Percentiles rank a stretch among this genome's conserved stretches.
phyloP scores from a whole-genome alignment of 2,888 invertebrate genomes.

The Anthoptus insignis region DNA sequence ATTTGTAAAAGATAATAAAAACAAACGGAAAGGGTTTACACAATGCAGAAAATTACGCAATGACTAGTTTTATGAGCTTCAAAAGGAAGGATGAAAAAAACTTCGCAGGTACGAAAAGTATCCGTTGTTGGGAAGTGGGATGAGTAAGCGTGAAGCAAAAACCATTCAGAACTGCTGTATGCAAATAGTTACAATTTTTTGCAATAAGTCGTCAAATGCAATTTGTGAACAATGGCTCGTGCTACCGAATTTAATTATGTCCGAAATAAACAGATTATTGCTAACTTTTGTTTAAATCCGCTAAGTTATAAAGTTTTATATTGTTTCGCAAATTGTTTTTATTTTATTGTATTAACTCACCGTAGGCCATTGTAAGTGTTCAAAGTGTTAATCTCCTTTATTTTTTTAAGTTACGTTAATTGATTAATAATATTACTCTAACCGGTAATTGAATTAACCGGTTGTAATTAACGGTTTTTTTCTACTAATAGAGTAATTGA shows the following conservation, averaged over 20 bases:
- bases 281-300: slow-evolving; percentile 39
- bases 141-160: slow-evolving; percentile 38
- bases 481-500: too few relatives aligned
- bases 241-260: slow-evolving; percentile 74
- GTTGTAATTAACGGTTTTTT: too few relatives aligned
- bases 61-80: slow-evolving; percentile 72
- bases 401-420: too few relatives aligned
- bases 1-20: slow-evolving; percentile 76
- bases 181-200: slow-evolving; percentile 76
- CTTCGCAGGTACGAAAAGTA: slow-evolving; percentile 79
- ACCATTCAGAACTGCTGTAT: slow-evolving; percentile 59
- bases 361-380: not conserved
- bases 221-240: slow-evolving; percentile 58
- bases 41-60: slow-evolving; percentile 86
- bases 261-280: slow-evolving; percentile 66
- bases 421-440: too few relatives aligned
- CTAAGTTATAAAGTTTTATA: not conserved
- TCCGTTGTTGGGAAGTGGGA: slow-evolving; percentile 60
- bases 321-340: slow-evolving; percentile 8
- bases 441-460: too few relatives aligned
- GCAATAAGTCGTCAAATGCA: slow-evolving; percentile 55
- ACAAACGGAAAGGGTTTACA: slow-evolving; percentile 85
- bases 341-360: not conserved
- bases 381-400: too few relatives aligned
- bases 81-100: slow-evolving; percentile 66